Conservation (phyloP, 92 coral and sea anemone species). For the Micromussa lordhowensis region DNA sequence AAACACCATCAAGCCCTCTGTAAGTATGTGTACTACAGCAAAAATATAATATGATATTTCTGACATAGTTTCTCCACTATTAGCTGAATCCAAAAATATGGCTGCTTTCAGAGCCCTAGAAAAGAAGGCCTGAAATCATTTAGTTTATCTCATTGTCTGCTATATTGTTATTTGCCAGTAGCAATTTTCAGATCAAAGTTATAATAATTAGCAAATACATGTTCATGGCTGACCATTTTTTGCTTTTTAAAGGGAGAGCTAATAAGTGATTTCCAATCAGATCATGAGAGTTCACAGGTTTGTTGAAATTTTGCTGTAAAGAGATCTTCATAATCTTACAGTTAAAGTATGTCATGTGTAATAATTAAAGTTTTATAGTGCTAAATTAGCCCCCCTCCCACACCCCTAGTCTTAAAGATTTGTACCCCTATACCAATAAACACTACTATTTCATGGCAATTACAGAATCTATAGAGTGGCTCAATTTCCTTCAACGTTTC, state of each 20-base stretch:
- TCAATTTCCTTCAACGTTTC: not conserved
- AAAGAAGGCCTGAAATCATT: not conserved
- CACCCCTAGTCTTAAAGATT: too few relatives aligned
- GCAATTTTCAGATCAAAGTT: not conserved
- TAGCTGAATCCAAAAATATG: not conserved
- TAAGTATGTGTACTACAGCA: slow-evolving; percentile 1
- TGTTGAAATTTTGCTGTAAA: not conserved
- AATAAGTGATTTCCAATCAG: slow-evolving; percentile 36
- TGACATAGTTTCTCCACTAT: not conserved
- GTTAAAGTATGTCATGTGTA: not conserved
- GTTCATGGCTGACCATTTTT: not conserved
- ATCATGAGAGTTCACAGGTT: slow-evolving; percentile 40
- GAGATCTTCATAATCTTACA: not conserved
- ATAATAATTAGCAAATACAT: too few relatives aligned
- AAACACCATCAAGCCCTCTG: not conserved
- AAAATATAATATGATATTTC: too few relatives aligned
- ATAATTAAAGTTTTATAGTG: too few relatives aligned
- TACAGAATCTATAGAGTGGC: too few relatives aligned
- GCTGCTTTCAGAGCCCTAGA: not conserved
- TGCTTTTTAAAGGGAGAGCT: slow-evolving; percentile 17
- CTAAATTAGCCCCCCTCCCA: too few relatives aligned
- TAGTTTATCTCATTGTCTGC: not conserved
- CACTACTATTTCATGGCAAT: too few relatives aligned
- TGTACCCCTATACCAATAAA: too few relatives aligned
- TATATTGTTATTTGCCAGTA: not conserved